A percentile compares a stretch with the other conserved stretches of the same genome.
phyloP scores from a whole-genome alignment of 2,888 invertebrate genomes.

The Elegia similella region DNA sequence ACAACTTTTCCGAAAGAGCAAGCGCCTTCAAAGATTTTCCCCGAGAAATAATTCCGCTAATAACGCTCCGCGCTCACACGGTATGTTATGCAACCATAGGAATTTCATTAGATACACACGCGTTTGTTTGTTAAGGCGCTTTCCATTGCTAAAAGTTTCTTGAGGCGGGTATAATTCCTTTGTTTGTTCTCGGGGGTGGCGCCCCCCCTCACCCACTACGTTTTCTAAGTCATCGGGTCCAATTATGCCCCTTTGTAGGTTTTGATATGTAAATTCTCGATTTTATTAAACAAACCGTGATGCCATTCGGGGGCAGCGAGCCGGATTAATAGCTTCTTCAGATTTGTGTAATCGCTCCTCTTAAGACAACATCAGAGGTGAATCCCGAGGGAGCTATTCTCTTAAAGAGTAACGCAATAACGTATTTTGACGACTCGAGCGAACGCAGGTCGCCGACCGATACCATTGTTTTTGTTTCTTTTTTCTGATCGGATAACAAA shows the following conservation, averaged over 20 bases:
- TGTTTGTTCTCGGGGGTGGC: slow-evolving; percentile 77
- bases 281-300: slow-evolving; percentile 82
- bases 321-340: slow-evolving; percentile 81
- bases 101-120: slow-evolving; percentile 83
- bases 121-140: slow-evolving; percentile 82
- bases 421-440: slow-evolving; percentile 32
- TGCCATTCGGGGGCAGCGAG: slow-evolving; percentile 80
- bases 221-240: slow-evolving; percentile 82
- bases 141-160: slow-evolving; percentile 83
- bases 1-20: slow-evolving; percentile 80
- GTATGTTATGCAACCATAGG: slow-evolving; percentile 82
- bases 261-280: slow-evolving; percentile 82
- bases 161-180: slow-evolving; percentile 83
- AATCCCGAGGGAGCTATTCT: slow-evolving; percentile 41
- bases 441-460: background rate
- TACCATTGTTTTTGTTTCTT: background rate
- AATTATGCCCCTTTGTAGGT: slow-evolving; percentile 83
- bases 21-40: slow-evolving; percentile 80
- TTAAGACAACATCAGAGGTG: slow-evolving; percentile 73
- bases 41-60: slow-evolving; percentile 79
- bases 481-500: background rate
- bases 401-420: slow-evolving; percentile 40
- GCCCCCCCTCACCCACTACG: slow-evolving; percentile 73
- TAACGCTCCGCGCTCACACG: slow-evolving; percentile 74
- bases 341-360: slow-evolving; percentile 82